These are phyloP conservation scores for Scylla paramamosain DNA, from an alignment of 1,140 invertebrate genomes.

Conservation along the genomic window DNA sequence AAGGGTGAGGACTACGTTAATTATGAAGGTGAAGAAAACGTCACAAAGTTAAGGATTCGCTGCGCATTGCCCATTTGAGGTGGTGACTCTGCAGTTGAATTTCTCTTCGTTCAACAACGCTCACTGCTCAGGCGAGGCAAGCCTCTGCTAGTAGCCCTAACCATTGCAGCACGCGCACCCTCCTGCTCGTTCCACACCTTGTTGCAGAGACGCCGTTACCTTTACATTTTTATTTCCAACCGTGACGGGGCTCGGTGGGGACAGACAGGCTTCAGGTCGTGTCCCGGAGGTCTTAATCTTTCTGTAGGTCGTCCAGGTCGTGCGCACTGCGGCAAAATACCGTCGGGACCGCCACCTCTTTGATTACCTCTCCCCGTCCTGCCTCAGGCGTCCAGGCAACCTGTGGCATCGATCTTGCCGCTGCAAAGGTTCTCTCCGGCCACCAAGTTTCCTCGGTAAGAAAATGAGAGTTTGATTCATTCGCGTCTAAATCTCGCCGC, in stretches of 20 bases:
- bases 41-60: no score
- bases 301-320: background rate
- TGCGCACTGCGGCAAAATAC: constrained; percentile 8
- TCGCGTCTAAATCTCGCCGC: no score
- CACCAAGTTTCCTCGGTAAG: no score
- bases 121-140: no score
- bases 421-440: background rate
- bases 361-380: background rate
- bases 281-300: background rate
- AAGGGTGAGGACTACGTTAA: background rate
- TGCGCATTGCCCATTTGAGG: no score
- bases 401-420: background rate
- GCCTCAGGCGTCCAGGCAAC: background rate
- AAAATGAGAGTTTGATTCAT: no score
- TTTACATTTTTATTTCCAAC: background rate
- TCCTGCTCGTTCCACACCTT: background rate
- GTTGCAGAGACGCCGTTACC: background rate
- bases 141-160: background rate
- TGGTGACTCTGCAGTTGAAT: no score
- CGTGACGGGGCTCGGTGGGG: background rate
- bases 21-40: background rate
- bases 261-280: background rate
- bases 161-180: background rate
- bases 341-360: background rate
- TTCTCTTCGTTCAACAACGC: no score